Evolutionary conservation across 2,888 invertebrate species (phyloP).

Genomic region (Hyalella azteca): DNA sequence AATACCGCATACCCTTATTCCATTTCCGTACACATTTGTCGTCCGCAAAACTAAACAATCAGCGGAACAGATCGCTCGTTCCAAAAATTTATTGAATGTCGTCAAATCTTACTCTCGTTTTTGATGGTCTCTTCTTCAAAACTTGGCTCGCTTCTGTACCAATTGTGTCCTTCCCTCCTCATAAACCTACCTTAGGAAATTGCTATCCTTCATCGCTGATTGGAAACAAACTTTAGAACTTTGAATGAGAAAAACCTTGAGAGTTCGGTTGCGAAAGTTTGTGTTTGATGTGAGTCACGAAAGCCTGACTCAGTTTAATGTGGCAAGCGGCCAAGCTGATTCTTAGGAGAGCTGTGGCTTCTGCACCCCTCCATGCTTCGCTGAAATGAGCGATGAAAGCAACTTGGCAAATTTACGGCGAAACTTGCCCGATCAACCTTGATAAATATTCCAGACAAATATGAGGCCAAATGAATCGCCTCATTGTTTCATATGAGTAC

Average conservation of each 20-base stretch:
- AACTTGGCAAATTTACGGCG: neutral
- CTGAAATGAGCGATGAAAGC: constrained; percentile 24
- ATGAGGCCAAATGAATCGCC: neutral
- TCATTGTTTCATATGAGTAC: neutral
- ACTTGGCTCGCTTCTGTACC: constrained; percentile 20
- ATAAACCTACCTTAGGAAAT: constrained; percentile 23
- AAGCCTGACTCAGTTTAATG: constrained; percentile 10
- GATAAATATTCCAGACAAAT: constrained; percentile 7
- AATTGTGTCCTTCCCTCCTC: constrained; percentile 32
- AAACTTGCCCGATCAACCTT: neutral
- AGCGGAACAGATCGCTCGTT: neutral
- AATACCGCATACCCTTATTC: too few relatives aligned
- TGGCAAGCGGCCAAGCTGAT: neutral
- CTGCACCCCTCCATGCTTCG: neutral
- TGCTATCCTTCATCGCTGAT: constrained; percentile 37
- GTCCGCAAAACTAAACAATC: neutral
- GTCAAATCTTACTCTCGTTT: neutral
- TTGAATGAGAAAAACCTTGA: constrained; percentile 8
- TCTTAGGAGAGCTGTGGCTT: constrained; percentile 1
- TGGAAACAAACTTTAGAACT: constrained; percentile 34
- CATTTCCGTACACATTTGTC: too few relatives aligned
- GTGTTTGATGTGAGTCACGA: constrained; percentile 19
- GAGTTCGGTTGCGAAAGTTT: constrained; percentile 21
- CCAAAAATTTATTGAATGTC: neutral
- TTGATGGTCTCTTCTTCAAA: constrained; percentile 15